Conservation (phyloP, 2,888 invertebrate genomes). For the Noctuana brunneofusca region DNA sequence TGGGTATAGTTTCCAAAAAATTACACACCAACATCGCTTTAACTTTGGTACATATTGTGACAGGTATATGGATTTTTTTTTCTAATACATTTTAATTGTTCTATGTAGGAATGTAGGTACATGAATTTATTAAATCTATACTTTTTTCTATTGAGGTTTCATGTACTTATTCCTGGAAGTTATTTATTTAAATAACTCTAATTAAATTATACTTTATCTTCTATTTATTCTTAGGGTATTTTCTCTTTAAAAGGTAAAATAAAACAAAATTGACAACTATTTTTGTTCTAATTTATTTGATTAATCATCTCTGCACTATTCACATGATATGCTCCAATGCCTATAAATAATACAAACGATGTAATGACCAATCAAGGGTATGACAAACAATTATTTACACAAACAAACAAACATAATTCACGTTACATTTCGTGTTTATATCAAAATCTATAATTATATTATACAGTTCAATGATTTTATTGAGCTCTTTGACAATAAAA, state of each 20-base stretch:
- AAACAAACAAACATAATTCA: constrained; percentile 42
- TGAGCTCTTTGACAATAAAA: constrained; percentile 38
- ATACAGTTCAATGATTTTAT: constrained; percentile 35
- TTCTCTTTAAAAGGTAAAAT: constrained; percentile 44
- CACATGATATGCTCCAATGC: constrained; percentile 84
- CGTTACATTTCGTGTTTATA: constrained; percentile 31
- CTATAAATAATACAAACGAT: constrained; percentile 80
- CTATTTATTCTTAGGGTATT: too few species aligned
- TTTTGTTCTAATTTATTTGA: constrained; percentile 81
- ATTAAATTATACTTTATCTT: too few species aligned
- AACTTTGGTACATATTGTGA: too few species aligned
- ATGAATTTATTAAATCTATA: too few species aligned
- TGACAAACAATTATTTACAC: constrained; percentile 68
- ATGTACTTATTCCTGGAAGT: too few species aligned
- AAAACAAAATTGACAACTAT: constrained; percentile 65
- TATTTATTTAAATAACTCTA: too few species aligned
- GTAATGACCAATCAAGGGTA: constrained; percentile 63
- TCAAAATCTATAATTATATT: constrained; percentile 33
- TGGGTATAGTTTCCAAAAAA: too few species aligned
- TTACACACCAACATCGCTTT: too few species aligned
- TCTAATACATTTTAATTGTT: too few species aligned
- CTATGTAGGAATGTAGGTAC: too few species aligned
- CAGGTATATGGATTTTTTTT: too few species aligned
- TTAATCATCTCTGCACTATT: constrained; percentile 80
- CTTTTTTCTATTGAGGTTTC: too few species aligned